Base-by-base conservation (phyloP, 2,113 vertebrate species). In the Chascanopsetta lugubris region DNA sequence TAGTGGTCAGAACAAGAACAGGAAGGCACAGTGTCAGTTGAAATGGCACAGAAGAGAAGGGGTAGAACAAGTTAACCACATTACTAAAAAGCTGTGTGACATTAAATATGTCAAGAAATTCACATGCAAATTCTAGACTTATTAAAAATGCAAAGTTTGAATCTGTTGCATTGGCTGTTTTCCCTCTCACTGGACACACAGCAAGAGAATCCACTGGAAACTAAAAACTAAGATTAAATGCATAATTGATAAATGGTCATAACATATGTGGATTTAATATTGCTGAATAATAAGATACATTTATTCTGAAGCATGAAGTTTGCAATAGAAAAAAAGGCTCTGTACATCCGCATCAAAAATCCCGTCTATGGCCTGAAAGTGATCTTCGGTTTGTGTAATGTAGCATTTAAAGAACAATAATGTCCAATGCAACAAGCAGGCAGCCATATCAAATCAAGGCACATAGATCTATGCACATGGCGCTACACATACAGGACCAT, bases 21-120 rank as follows among this genome's bases (percentile, higher is more conserved):
- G 84, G 87, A 91, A 92, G 89, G 91, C 91, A 90, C 89, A 68
- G 87, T 88, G 75, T 87, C 73, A 62, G 83, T 78, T 87, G 84
- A 91, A 85, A 90, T 85, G 87, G 83, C 90, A 90, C 84, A 80
- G 75, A 68, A 27, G 27, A 55, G 17, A 34, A 47, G 30, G 34
- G 26, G 6, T 36, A 25, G 5, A 50, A 62, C 56, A 84, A 75
- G 72, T 57, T 85, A 85, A 17, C 29, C 26, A 61, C 63, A 7
- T 48, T 68, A 66, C 40, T 55, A 50, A 65, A 81, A 78, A 82
- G 72, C 67, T 29, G 21, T 46, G 36, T 66, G 56, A 69, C 32
- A 34, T 70, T 46, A 46, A 58, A 42, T 15, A 38, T 21, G 18
- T 67, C 42, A 61, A 72, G 27, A 66, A 79, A 65, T 74, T 69